Evolutionary conservation across 2,888 invertebrate species (phyloP), one percentile per base, ranked within the genome.

Genomic region (Campoplex nolae): DNA sequence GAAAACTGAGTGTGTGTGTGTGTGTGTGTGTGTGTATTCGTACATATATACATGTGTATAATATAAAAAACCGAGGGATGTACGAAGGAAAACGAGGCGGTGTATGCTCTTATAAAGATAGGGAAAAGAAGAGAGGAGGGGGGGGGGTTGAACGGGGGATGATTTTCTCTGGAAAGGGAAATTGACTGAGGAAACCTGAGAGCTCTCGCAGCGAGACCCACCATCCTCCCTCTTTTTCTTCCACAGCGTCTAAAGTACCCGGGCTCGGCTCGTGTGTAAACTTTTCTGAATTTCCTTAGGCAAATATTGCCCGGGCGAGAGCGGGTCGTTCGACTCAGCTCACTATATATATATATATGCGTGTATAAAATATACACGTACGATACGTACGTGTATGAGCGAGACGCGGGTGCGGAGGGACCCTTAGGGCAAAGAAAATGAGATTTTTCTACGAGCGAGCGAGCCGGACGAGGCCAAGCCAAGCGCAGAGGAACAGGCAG

Each of bases 271-370:
- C 93, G 92, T 93, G 93, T 92, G 93, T 93, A 93, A 94, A 93
- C 93, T 93, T 93, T 92, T 91, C 92, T 93, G 92, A 93, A 93
- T 94, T 93, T 93, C 92, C 93, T 93, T 93, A 93, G 92, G 93
- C 93, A 93, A 94, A 94, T 94, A 93, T 92, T 93, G 93, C 91
- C 91, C 90, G 89, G 90, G 90, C 89, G 91, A 89, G 90, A 89
- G 91, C 85, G 80, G 83, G 87, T 85, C 84, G 82, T 78, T 78
- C 78, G 78, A 82, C 75, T 87, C 77, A 79, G 85, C 79, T 85
- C 82, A 65, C 23, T 79, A 56, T 58, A 48, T 58, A 32, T 81
- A 73, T 32, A 51, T 74, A 68, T 67, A 48, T 35, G 35, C 56
- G 62, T 78, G 73, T 32, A 73, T 83, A 80, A 80, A 58, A 80